These are phyloP conservation scores for Tenthredo scrophulariae DNA, from an alignment of 2,888 invertebrate species.

Conservation along the genomic window DNA sequence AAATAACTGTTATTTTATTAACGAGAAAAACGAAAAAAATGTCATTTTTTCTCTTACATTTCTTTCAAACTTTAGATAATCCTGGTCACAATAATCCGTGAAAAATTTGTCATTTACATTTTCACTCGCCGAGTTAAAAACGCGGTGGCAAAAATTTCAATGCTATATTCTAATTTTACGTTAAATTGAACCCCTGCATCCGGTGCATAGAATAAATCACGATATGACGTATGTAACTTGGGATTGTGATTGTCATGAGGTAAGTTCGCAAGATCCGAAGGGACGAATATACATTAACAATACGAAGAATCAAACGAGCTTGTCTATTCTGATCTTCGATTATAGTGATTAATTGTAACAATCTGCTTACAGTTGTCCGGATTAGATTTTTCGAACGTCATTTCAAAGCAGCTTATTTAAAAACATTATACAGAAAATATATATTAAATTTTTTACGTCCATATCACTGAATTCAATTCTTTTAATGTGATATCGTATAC, in stretches of 20 bases:
- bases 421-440: no score
- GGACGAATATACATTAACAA: not conserved
- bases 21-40: not conserved
- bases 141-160: not conserved
- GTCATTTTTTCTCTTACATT: not conserved
- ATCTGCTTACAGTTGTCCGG: no score
- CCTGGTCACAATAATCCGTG: not conserved
- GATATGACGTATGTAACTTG: not conserved
- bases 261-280: not conserved
- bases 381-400: no score
- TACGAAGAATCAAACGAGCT: not conserved
- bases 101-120: not conserved
- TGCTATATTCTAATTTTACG: not conserved
- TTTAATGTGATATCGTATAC: no score
- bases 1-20: not conserved
- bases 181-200: not conserved
- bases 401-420: no score
- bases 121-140: not conserved
- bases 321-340: not conserved
- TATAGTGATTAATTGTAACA: no score
- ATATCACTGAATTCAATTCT: no score
- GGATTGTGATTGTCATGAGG: conserved; percentile 14
- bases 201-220: not conserved
- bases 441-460: no score
- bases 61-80: not conserved